Evolutionary conservation across 1,140 invertebrate genomes (phyloP), one percentile per base, ranked within the genome.

Genomic region (Archivesica marissinica): DNA sequence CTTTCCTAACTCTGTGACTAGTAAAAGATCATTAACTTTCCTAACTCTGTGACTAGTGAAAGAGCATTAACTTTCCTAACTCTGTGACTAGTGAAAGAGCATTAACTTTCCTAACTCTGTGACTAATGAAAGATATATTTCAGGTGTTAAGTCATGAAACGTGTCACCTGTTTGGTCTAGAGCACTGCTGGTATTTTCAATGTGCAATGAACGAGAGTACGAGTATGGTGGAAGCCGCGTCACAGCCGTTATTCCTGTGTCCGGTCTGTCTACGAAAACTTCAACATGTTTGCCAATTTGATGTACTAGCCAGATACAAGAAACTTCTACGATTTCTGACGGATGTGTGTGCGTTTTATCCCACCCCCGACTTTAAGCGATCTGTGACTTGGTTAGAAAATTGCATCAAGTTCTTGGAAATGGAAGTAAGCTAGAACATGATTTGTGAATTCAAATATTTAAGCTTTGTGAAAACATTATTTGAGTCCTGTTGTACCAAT

Each of bases 151-250:
- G 76, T 44, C 92, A 92, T 87, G 92, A 92, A 68, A 72, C 81
- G 6, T 91, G 90, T 78, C 92, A 92, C 75, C 74, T 92, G 54
- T 89, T 92, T 80, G 90, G 90, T 4, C 50, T 92, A 39, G 52
- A 86, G 39, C 92, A 92, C 77, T 92, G 92, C 79, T 78, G 77
- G 39, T 91, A 88, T 64, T 92, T 91, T 76, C 52, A 52, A 11
- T 92, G 92, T 87, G 86, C 88, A 30, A 92, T 92, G 92, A 92
- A 92, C 85, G 91, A 91, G 59, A 91, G 91, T 59, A 85, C 47
- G 23, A 87, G 88, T 41, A 72, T 92, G 68, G 20, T 59, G 4
- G 87, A 91, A 61, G 90, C 89, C 15, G 47, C 90, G 38, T 52
- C 68, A 28, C 89, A 91, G 70, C 91, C 92, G 17, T 70, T 92